Evolutionary conservation across 2,113 vertebrate species (phyloP), one percentile per base, ranked within the genome.

Genomic region (Symphodus melops): DNA sequence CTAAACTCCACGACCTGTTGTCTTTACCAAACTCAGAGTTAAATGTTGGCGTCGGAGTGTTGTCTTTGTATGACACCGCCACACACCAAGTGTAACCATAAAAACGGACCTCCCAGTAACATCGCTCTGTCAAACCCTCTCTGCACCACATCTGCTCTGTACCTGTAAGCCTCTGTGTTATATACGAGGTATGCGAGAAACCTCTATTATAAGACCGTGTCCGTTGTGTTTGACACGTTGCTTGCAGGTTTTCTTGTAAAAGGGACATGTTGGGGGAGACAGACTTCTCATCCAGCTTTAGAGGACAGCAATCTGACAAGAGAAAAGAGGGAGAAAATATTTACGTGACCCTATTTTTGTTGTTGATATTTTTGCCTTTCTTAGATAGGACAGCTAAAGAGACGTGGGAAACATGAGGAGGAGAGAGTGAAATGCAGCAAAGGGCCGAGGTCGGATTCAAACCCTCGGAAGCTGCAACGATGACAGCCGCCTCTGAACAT

Each of bases 61-160:
- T 37, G 8, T 54, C 0, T 56, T 64, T 78, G 71, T 78, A 85
- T 1, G 70, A 66, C 11, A 59, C 70, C 3, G 66, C 67, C 14
- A 72, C 63, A 3, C 46, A 63, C 51, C 49, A 69, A 4, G 2
- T 12, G 1, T 0, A 0, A 39, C 28, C 19, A 13, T 8, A 14
- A 16, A 3, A 59, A 12, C 1, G 49, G 56, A 79, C 75, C 75
- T 82, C 79, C 71, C 71, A 82, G 54, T 75, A 78, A 9, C 79
- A 56, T 6, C 75, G 56, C 20, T 39, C 3, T 4, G 62, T 59
- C 58, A 82, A n/a, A 33, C 62, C 58, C 54, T 85, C 64, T 46
- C 13, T 68, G 59, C 82, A 81, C 77, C 68, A 16, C 63, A 69
- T 64, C 64, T 81, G 69, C 9, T 51, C 48, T 8, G 48, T 51